These are phyloP conservation scores for Hydropotes inermis DNA, from an alignment of 2,113 vertebrate genomes.

Conservation along the genomic window DNA sequence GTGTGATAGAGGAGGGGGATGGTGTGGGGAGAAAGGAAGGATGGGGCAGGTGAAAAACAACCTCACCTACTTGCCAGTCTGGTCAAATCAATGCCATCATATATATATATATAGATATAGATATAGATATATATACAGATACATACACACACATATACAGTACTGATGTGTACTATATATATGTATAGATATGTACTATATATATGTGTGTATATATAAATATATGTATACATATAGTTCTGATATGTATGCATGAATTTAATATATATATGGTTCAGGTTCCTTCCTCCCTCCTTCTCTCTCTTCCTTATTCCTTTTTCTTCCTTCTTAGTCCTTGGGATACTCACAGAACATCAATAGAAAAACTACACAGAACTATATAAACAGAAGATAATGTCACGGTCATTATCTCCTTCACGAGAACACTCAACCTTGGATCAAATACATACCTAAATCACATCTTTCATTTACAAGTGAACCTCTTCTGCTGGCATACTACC, in stretches of 20 bases:
- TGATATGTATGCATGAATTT: not conserved
- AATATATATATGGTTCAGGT: not conserved
- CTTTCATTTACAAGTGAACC: constrained; percentile 66
- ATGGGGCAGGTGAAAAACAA: not conserved
- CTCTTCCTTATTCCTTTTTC: not conserved
- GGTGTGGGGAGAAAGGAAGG: not conserved
- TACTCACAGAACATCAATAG: not conserved
- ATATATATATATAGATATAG: fast-evolving
- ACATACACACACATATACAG: not conserved
- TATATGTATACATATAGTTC: not conserved
- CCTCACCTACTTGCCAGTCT: not conserved
- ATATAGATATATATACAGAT: fast-evolving
- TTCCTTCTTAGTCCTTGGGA: not conserved
- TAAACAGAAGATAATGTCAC: constrained; percentile 42
- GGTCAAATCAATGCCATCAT: not conserved
- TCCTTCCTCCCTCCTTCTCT: not conserved
- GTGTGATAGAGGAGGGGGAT: not conserved
- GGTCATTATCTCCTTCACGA: constrained; percentile 50
- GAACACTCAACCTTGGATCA: constrained; percentile 59
- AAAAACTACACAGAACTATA: constrained; percentile 21
- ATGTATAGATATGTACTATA: not conserved
- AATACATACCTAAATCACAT: constrained; percentile 57
- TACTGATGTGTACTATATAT: not conserved
- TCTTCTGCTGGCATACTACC: constrained; percentile 47
- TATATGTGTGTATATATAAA: not conserved